Evolutionary conservation across 2,888 invertebrate species (phyloP).

Genomic region (Pecten maximus): DNA sequence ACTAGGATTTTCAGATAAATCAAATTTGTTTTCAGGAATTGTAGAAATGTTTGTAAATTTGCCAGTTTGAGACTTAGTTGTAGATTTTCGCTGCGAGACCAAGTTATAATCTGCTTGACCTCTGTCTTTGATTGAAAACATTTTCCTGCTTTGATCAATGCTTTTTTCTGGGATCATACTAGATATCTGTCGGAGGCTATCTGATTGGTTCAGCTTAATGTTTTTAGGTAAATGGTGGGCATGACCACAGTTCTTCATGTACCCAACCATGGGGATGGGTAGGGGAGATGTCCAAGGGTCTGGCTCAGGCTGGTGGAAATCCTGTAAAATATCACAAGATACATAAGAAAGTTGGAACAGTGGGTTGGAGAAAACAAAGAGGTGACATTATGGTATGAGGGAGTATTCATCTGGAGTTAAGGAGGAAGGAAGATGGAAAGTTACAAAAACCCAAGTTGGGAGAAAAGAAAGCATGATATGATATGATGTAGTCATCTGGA

Average conservation of each 20-base stretch:
- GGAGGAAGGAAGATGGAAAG: no score
- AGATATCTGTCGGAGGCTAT: background rate
- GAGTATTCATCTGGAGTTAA: no score
- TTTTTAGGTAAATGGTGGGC: constrained; percentile 50
- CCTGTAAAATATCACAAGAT: constrained; percentile 60
- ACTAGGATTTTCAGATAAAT: background rate
- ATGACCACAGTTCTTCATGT: constrained; percentile 69
- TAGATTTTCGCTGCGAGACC: background rate
- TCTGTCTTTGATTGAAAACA: background rate
- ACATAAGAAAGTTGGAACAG: background rate
- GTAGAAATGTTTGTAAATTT: background rate
- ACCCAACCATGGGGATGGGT: constrained; percentile 74
- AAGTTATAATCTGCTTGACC: background rate
- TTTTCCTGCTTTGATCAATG: background rate
- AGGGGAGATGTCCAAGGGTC: constrained; percentile 73
- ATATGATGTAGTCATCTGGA: background rate
- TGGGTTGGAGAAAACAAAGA: background rate
- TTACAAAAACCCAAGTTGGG: no score
- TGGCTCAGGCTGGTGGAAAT: constrained; percentile 70
- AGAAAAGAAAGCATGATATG: background rate
- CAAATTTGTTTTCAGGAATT: background rate
- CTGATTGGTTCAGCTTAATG: background rate
- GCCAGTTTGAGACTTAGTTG: background rate
- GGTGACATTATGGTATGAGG: background rate
- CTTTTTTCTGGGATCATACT: background rate